Evolutionary conservation across 2,797 vertebrate species (phyloP), one percentile per base, ranked within the genome.

Genomic region (Myotis planiceps): DNA sequence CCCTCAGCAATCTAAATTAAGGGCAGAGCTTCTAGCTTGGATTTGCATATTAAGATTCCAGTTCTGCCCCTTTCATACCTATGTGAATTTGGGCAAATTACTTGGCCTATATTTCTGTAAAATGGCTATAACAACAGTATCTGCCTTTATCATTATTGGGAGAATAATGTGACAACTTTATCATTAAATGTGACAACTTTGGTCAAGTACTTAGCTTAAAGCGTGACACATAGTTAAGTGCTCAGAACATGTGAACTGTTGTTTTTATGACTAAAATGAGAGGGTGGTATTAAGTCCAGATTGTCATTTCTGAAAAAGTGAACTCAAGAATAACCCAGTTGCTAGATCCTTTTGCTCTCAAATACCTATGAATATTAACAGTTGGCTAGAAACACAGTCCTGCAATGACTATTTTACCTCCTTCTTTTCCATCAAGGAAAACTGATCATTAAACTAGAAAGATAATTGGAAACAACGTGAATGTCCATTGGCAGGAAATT

Each of bases 401-500:
- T 2, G 5, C 8, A 76, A 39, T 76, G 16, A 32, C 10, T 71
- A 60, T 55, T 93, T 90, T 69, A 74, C 42, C 32, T 71, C 18
- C 8, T 80, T 53, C 23, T 68, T 87, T 42, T 78, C 81, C 14
- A 74, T 39, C 66, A 69, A 95, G 34, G 34, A 95, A 95, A 84
- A 90, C 4, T 84, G 53, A 42, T 85, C 9, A 18, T 95, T 93
- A 79, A 53, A 66, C 37, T 82, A 66, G 49, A 88, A 88, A 96
- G 34, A 87, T 42, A 93, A 96, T 65, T 93, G 27, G 49, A 95
- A 93, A 60, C 60, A 88, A 88, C 0, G 5, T 53, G 95, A 94
- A 85, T 91, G 74, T 60, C 37, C 18, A 95, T 79, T 53, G 83
- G 16, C 65, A 83, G 58, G 42, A 74, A 92, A 45, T 90, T 78